Evolutionary conservation across 2,888 invertebrate species (phyloP), one percentile per base, ranked within the genome.

Genomic region (Dryadula phaetusa): DNA sequence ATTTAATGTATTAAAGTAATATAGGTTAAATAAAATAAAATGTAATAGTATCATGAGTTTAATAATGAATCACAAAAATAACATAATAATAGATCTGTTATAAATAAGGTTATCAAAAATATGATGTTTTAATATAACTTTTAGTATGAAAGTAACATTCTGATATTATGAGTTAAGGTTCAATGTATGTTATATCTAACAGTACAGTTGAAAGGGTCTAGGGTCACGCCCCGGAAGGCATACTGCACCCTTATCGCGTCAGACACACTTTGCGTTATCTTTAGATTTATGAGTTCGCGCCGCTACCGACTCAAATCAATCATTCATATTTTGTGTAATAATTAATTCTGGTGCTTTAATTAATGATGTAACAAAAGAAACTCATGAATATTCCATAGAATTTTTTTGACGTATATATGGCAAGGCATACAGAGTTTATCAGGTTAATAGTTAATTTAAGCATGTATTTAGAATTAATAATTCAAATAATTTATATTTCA

Each of bases 211-310:
- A 78, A 79, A 79, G 81, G 83, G 90, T 88, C 90, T 79, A 78
- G 81, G 84, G 90, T 90, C 90, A 76, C 81, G 90, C 86, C 81
- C 90, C 89, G 90, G 90, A 90, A 90, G 85, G 82, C 90, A 79
- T 83, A 84, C 85, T 87, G 87, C 87, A 86, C 82, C 82, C 85
- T 87, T 90, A 91, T 91, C 90, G 66, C 74, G 66, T 66, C 83
- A 88, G 87, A 88, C 90, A 87, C 82, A 86, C 82, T 88, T 87
- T 80, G 80, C 77, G 79, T 83, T 91, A 90, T 90, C 91, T 69
- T 70, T 78, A 80, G 85, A 89, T 88, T 90, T 90, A 90, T 91
- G 86, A 79, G 82, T 79, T 76, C 76, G 77, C 78, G 76, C 79
- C 76, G 79, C 75, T 82, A 79, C 79, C 74, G 67, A 80, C 80